Conservation (phyloP, 2,888 invertebrate species). For the Keiferia lycopersicella region DNA sequence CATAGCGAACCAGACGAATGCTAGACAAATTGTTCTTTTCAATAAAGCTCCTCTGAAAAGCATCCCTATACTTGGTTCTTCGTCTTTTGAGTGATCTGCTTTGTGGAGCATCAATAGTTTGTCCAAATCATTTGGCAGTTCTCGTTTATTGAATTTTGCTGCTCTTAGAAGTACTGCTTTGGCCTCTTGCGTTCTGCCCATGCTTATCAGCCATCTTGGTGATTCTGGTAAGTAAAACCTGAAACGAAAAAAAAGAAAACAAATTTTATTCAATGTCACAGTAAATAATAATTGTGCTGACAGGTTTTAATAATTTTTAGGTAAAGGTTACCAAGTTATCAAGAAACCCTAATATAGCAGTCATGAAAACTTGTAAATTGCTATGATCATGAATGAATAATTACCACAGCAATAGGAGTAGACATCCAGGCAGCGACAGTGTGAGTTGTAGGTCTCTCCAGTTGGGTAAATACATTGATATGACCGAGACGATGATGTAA, state of each 20-base stretch:
- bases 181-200: slow-evolving; percentile 87
- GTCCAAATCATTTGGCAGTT: slow-evolving; percentile 85
- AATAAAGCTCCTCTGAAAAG: slow-evolving; percentile 85
- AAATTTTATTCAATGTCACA: not conserved
- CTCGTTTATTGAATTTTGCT: slow-evolving; percentile 83
- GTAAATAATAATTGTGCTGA: not conserved
- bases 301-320: not conserved
- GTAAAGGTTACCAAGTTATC: not conserved
- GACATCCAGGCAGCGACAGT: slow-evolving; percentile 86
- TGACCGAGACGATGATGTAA: slow-evolving; percentile 86
- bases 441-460: slow-evolving; percentile 88
- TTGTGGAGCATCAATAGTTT: slow-evolving; percentile 83
- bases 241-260: slow-evolving; percentile 36
- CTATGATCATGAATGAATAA: not conserved
- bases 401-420: slow-evolving; percentile 85
- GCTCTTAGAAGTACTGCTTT: slow-evolving; percentile 84
- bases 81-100: slow-evolving; percentile 58
- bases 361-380: slow-evolving; percentile 11
- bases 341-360: slow-evolving; percentile 9
- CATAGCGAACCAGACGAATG: slow-evolving; percentile 88
- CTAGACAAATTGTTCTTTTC: slow-evolving; percentile 86
- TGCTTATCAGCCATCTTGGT: slow-evolving; percentile 88
- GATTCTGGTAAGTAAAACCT: slow-evolving; percentile 91
- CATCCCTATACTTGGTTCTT: slow-evolving; percentile 82
- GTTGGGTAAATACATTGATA: slow-evolving; percentile 86